Conservation (phyloP, 2,113 vertebrate species). For the Planiliza haematocheilus region DNA sequence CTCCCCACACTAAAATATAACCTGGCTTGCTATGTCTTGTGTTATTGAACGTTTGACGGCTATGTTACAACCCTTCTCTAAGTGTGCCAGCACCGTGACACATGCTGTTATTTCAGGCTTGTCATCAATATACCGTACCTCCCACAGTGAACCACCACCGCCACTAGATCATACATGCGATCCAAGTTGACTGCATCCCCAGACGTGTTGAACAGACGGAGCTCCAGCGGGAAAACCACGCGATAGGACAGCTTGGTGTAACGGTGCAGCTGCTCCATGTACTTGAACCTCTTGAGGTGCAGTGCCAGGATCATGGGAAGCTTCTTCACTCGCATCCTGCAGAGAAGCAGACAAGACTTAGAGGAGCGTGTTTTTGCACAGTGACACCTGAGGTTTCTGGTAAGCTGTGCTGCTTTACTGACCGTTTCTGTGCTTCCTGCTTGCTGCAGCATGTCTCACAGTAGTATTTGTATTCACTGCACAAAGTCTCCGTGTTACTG, state of each 20-base stretch:
- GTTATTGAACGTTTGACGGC: too few relatives aligned
- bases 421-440: conserved; percentile 98
- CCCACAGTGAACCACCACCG: conserved; percentile 97
- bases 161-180: conserved; percentile 97
- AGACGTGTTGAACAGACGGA: conserved; percentile 97
- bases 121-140: conserved; percentile 81
- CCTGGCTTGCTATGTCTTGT: too few relatives aligned
- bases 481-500: conserved; percentile 98
- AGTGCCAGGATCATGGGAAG: conserved; percentile 97
- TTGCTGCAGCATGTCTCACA: conserved; percentile 99
- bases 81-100: too few relatives aligned
- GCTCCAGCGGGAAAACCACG: conserved; percentile 94
- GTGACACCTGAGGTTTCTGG: not conserved
- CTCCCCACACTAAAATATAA: too few relatives aligned
- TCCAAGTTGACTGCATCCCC: conserved; percentile 93
- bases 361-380: not conserved
- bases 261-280: conserved; percentile 97
- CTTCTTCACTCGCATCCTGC: conserved; percentile 96
- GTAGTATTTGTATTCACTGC: conserved; percentile 98
- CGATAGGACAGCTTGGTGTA: conserved; percentile 97
- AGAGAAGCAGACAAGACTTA: conserved; percentile 19
- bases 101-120: not conserved
- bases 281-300: conserved; percentile 98
- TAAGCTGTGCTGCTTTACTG: conserved; percentile 34
- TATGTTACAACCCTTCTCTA: too few relatives aligned